Conservation (phyloP, 2,797 vertebrate species). For the Champsocephalus esox region DNA sequence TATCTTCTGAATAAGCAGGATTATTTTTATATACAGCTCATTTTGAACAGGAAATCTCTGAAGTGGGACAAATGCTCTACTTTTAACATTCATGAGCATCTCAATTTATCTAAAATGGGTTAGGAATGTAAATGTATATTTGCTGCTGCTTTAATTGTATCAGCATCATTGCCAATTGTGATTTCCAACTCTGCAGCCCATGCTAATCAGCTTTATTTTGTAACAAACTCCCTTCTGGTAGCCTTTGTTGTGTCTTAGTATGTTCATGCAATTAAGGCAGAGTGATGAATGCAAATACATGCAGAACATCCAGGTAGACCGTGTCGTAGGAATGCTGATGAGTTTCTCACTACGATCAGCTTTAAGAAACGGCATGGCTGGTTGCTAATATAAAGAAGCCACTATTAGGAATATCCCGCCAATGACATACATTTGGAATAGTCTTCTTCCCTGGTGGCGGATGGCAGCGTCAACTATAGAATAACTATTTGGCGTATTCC, state of each 20-base stretch:
- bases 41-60: conserved; percentile 53
- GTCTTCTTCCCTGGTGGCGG: conserved; percentile 22
- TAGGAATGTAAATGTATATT: conserved; percentile 17
- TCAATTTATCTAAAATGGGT: conserved; percentile 34
- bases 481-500: conserved; percentile 55
- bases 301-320: conserved; percentile 19
- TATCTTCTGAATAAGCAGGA: conserved; percentile 54
- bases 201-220: conserved; percentile 57
- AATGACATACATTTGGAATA: conserved; percentile 1
- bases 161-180: conserved; percentile 25
- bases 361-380: neutral
- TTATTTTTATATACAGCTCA: conserved; percentile 46
- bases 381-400: neutral
- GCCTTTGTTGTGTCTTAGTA: conserved; percentile 36
- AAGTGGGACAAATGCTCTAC: conserved; percentile 60
- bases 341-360: conserved; percentile 1
- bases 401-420: conserved; percentile 29
- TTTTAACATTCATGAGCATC: conserved; percentile 37
- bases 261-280: conserved; percentile 37
- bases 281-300: conserved; percentile 35
- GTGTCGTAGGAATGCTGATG: conserved; percentile 25
- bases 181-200: conserved; percentile 10
- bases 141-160: conserved; percentile 22
- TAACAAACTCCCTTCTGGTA: conserved; percentile 19
- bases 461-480: conserved; percentile 52